Conservation (phyloP, 2,888 invertebrate genomes). For the Cataglyphis livida region DNA sequence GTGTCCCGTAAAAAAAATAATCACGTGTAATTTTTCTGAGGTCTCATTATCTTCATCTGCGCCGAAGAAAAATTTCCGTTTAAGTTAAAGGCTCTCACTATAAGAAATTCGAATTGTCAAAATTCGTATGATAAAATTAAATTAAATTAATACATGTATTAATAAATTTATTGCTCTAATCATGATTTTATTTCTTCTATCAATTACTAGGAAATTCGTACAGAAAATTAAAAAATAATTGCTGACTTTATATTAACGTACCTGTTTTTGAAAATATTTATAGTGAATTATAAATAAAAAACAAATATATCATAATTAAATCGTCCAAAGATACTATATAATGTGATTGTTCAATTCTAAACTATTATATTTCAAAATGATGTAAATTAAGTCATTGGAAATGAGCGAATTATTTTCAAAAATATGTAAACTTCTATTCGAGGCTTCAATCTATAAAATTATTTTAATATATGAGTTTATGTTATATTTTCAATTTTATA, state of each 20-base stretch:
- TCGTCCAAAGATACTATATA: background rate
- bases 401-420: too few relatives aligned
- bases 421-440: background rate
- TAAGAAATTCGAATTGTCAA: background rate
- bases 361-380: too few relatives aligned
- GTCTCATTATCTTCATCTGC: conserved; percentile 48
- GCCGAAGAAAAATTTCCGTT: background rate
- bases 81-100: background rate
- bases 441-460: background rate
- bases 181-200: background rate
- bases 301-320: background rate
- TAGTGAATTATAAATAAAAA: background rate
- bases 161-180: background rate
- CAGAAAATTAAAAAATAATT: background rate
- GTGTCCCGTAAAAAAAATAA: background rate
- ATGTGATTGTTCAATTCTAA: too few relatives aligned
- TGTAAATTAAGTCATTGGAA: too few relatives aligned
- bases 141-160: background rate
- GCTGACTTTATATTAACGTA: background rate
- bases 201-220: background rate
- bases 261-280: background rate
- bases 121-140: background rate
- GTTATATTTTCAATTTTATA: background rate
- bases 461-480: background rate
- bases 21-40: conserved; percentile 19